Percentiles rank a stretch among this genome's conserved stretches.
Conservation (phyloP, 2,113 vertebrate genomes). For the Tilapia sparmanii region DNA sequence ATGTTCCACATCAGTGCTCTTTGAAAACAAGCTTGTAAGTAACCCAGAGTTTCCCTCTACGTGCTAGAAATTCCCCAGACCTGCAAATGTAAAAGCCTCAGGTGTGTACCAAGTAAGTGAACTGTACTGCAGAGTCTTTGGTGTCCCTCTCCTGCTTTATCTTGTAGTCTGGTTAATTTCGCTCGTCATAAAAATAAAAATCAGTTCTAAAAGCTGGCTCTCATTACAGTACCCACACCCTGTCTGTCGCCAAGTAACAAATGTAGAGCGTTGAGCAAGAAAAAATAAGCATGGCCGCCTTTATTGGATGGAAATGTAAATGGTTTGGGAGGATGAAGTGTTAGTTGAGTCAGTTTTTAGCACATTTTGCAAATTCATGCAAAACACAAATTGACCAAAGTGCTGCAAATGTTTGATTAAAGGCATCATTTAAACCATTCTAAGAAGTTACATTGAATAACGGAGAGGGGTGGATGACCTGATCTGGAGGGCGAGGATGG, state of each 20-base stretch:
- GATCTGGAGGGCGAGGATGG: rapidly evolving
- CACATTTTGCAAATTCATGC: not conserved
- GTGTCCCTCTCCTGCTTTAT: not conserved
- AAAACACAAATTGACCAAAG: not conserved
- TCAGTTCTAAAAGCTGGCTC: not conserved
- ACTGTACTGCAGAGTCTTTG: not conserved
- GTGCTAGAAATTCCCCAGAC: not conserved
- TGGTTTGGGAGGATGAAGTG: not conserved
- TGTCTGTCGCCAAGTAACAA: not conserved
- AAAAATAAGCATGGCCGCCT: not conserved
- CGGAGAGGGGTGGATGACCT: not conserved
- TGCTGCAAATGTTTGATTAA: not conserved
- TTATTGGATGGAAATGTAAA: not conserved
- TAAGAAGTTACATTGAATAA: not conserved
- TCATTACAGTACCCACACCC: not conserved
- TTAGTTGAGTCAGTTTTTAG: not conserved
- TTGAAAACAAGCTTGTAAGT: not conserved
- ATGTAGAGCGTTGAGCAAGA: not conserved
- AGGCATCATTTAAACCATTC: not conserved
- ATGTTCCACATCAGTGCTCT: not conserved
- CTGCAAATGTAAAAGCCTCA: not conserved
- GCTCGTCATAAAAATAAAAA: not conserved
- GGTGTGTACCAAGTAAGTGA: not conserved
- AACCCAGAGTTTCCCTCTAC: not conserved
- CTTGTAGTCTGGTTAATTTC: not conserved